Base-by-base conservation (phyloP, 2,797 vertebrate species). In the Allobates femoralis region DNA sequence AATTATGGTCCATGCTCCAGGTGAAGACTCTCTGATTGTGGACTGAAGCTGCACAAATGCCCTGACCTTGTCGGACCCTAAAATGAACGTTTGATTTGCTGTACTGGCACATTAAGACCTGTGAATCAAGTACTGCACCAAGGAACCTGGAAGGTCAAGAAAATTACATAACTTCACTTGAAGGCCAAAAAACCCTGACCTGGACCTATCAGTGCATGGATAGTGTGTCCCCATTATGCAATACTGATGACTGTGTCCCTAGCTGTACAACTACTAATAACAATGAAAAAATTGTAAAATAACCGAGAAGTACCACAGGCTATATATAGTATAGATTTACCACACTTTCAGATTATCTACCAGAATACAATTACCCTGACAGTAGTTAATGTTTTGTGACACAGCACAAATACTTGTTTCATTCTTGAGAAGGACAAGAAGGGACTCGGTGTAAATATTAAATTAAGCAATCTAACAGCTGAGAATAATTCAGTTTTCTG, bases 401-500 rank as follows among this genome's bases (percentile, higher is more conserved):
- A 97, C 94, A 95, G 94, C 95, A 95, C 94, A 95, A 96, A 96
- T 94, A 95, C 93, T 95, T 93, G 93, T 94, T 94, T 94, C 92
- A 94, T 93, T 95, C 93, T 91, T 93, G 92, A 94, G 94, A 94
- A 93, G 93, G 83, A 92, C 92, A 93, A 90, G 94, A 92, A 96
- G 94, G 94, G 93, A 91, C 96, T 97, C 95, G 93, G 96, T 95
- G 96, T 96, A 97, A 97, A 98, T 97, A 99, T 99, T 98, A 96
- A 97, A 99, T 98, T 98, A 99, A 96, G 96, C 95, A 96, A 96
- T 95, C 96, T 96, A 96, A 95, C 96, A 97, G 96, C 96, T 95
- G 96, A 96, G 96, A 96, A 97, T 97, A 98, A 99, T 99, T 97
- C 96, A 96, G 96, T 98, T 98, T 98, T 98, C 97, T 97, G 97